Evolutionary conservation across 37 sponge, comb jelly and placozoan genomes (phyloP).

Genomic region (Axinella damicornis): DNA sequence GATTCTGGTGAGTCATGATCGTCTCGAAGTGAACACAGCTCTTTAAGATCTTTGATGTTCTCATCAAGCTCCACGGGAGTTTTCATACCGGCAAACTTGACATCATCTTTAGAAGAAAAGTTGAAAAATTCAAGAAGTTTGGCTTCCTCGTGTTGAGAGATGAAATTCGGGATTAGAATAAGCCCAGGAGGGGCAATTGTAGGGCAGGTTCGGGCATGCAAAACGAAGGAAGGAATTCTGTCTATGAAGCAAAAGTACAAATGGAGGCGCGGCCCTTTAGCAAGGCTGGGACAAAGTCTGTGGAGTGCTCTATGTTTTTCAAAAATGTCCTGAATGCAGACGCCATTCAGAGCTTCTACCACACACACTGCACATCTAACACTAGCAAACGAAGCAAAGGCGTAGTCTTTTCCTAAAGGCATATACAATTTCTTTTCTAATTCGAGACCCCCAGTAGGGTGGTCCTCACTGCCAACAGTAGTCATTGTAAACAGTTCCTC

Average conservation of each 20-base stretch:
- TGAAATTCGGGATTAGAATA: conserved; percentile 44
- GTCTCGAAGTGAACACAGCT: too few species aligned
- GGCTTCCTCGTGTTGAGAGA: conserved; percentile 56
- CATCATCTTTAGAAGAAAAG: background rate
- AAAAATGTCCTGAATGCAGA: conserved; percentile 35
- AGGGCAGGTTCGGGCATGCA: background rate
- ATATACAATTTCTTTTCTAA: conserved; percentile 20
- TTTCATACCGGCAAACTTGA: too few species aligned
- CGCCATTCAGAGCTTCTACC: conserved; percentile 36
- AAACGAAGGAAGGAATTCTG: background rate
- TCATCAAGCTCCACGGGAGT: too few species aligned
- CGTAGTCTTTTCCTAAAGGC: conserved; percentile 47
- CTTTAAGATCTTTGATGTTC: too few species aligned
- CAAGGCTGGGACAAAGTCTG: conserved; percentile 1
- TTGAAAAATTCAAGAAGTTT: conserved; percentile 47
- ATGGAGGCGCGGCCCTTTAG: conserved; percentile 53
- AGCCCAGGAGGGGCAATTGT: conserved; percentile 62
- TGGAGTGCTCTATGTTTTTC: background rate
- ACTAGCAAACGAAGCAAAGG: conserved; percentile 38
- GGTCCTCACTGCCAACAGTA: background rate
- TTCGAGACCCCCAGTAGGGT: too few species aligned
- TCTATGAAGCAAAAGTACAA: conserved; percentile 50
- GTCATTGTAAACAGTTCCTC: background rate
- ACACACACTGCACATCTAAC: background rate
- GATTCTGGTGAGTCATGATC: background rate